Conservation (phyloP, 2,113 vertebrate species). For the Pachycephala philippinensis region DNA sequence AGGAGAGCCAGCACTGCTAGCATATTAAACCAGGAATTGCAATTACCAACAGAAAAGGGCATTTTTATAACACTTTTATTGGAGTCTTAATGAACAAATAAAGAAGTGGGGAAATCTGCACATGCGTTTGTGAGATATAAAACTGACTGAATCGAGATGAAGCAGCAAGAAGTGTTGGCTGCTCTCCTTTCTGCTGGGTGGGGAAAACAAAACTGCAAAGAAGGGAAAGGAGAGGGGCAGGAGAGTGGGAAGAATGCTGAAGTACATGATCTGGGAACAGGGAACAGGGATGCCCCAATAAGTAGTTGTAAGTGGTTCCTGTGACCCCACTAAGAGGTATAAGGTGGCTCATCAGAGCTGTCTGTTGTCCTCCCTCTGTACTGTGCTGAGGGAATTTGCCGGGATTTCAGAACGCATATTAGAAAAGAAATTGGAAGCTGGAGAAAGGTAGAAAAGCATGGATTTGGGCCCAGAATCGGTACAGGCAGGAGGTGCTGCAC, state of each 20-base stretch:
- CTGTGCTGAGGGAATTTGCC: neutral
- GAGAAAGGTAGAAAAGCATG: neutral
- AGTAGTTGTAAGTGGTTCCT: neutral
- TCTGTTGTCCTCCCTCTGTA: neutral
- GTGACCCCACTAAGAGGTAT: neutral
- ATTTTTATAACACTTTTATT: slow-evolving; percentile 69
- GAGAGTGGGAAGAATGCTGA: neutral
- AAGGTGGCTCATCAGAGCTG: neutral
- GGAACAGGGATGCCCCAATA: rapidly evolving
- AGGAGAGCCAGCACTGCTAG: neutral
- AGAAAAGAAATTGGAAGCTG: neutral
- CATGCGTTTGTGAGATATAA: slow-evolving; percentile 5
- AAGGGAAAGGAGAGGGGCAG: neutral
- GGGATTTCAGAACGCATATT: neutral
- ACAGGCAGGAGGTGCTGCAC: rapidly evolving
- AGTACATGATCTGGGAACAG: rapidly evolving
- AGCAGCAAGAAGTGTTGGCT: slow-evolving; percentile 19
- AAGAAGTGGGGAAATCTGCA: slow-evolving; percentile 65
- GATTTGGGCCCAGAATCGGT: neutral
- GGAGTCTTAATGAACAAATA: slow-evolving; percentile 74
- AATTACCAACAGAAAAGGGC: slow-evolving; percentile 65
- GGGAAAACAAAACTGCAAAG: neutral
- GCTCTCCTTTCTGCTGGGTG: neutral
- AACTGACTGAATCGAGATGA: slow-evolving; percentile 56
- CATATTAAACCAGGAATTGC: slow-evolving; percentile 55